Base-by-base conservation (phyloP, 2,797 vertebrate genomes). In the Chaunax sp. region DNA sequence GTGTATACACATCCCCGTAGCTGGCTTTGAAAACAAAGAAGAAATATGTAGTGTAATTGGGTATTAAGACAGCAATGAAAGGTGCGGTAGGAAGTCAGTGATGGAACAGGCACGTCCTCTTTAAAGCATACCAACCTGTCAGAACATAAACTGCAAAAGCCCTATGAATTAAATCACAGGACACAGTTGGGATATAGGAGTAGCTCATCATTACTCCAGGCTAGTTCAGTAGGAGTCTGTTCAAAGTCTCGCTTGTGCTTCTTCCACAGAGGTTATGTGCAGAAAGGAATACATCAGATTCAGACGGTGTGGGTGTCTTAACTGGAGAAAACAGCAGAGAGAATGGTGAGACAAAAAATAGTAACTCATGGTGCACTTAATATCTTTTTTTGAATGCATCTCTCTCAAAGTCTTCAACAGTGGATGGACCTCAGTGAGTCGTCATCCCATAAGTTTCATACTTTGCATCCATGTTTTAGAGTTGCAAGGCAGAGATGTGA, bases 211-310 rank as follows among this genome's bases (percentile, higher is more conserved):
- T 35, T 52, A 57, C 45, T 35, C 22, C 2, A 12, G 16, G 61
- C 1, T 38, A 3, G 35, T 53, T 51, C 19, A 43, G 23, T 19
- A 7, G 41, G 41, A 64, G 40, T 61, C 33, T 8, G 41, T n/a
- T 54, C 23, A 57, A 64, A 63, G 57, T 38, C 9, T 61, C 10
- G 9, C 10, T 25, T 51, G 33, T 68, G 23, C n/a, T 67, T 68
- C 20, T 49, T 25, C 44, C 9, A 1, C 94, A 99, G 97, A 94
- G 94, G 69, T 84, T 96, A 59, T 95, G 94, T 7, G 93, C 94
- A 57, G 97, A 99, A 79, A 97, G 96, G 85, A 96, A 96, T 89
- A 93, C 95, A 4, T 99, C 98, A 0, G 97, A 99, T 81, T 97
- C 96, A 0, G 96, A 98, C 90, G 96, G 96, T 0, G 78, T 95